These are phyloP conservation scores for Rhamphomyia laevipes DNA, from an alignment of 2,888 invertebrate species.

Conservation along the genomic window DNA sequence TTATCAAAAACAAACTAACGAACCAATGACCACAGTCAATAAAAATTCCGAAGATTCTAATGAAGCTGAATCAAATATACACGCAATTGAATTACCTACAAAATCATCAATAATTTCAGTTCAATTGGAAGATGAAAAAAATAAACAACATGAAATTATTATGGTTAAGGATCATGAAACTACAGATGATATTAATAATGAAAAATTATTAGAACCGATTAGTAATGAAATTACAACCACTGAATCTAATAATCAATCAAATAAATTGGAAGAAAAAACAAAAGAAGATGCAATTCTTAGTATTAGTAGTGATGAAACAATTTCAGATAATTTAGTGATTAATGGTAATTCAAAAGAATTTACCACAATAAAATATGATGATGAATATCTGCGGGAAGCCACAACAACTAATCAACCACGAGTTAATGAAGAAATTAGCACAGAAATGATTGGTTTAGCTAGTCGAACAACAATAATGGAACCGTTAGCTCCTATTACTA, in stretches of 20 bases:
- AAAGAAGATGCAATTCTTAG: neutral
- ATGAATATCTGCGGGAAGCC: conserved; percentile 7
- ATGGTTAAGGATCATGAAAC: neutral
- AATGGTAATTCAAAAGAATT: neutral
- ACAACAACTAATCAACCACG: conserved; percentile 27
- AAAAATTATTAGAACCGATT: neutral
- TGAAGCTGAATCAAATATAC: conserved; percentile 11
- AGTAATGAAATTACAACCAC: neutral
- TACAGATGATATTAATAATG: neutral
- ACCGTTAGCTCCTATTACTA: conserved; percentile 32
- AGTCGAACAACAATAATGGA: conserved; percentile 41
- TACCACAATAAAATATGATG: neutral
- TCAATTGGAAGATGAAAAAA: neutral
- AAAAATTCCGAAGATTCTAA: conserved; percentile 2
- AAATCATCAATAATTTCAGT: neutral
- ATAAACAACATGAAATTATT: neutral
- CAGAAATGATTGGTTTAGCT: conserved; percentile 32
- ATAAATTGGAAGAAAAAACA: too few relatives aligned
- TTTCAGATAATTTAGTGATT: neutral
- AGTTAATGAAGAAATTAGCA: conserved; percentile 27
- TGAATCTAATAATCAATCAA: neutral
- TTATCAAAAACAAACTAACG: neutral
- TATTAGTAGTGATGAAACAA: neutral
- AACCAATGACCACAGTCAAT: neutral
- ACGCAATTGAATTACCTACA: conserved; percentile 2